Evolutionary conservation across 1,140 invertebrate species (phyloP), one percentile per base, ranked within the genome.

Genomic region (Holotrichia oblita): DNA sequence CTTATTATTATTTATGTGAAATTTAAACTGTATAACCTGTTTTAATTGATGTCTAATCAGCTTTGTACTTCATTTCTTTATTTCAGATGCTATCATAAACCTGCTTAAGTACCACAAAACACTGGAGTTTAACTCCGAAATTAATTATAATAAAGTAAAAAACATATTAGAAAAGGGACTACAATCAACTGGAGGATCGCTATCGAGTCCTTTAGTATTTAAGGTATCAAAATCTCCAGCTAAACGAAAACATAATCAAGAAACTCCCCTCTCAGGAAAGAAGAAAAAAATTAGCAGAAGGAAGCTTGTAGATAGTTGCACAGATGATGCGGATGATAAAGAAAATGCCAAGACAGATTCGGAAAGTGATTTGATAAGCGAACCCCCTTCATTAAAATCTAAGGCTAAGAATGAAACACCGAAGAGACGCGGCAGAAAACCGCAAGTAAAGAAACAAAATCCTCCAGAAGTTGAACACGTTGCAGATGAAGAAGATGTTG

Each of bases 81-180:
- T 69, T 81, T 40, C 87, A 91, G 91, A 88, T 77, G 87, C 89
- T 8, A 83, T 96, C 14, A 87, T 88, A 44, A 90, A 93, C 55
- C 95, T 91, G 85, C 88, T 96, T 79, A 90, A 92, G 76, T 93
- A 94, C 84, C 91, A 96, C 0, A 88, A 90, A 41, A 89, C 90
- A 59, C 80, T 97, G 82, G 88, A 91, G 69, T 93, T 94, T 85
- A 91, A 94, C 81, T 91, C 93, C 64, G 87, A 87, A 61, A 94
- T 95, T 0, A 91, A 96, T 83, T 97, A 96, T 85, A 87, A 91
- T n/a, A 90, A 91, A 80, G 92, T 93, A 79, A 89, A 90, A 69
- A 88, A 89, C 61, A 86, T 94, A 12, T 92, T 96, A 76, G 85
- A 87, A 44, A 86, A 87, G 69, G 93, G 91, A 7, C 82, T 92